phyloP scores from a whole-genome alignment of 2,113 vertebrate species.

The Dicerorhinus sumatrensis region DNA sequence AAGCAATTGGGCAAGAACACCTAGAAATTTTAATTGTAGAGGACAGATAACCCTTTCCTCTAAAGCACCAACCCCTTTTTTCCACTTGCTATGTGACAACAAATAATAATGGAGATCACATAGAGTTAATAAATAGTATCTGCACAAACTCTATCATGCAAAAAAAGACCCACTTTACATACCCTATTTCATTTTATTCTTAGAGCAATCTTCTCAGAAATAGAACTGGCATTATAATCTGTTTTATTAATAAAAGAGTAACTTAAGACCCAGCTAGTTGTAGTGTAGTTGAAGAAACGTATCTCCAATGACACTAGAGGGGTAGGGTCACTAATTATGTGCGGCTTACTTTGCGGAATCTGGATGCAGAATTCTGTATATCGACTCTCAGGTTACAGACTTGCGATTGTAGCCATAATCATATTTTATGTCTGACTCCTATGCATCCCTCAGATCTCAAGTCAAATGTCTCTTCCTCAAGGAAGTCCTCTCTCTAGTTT shows the following conservation, averaged over 20 bases:
- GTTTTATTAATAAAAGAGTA: background rate
- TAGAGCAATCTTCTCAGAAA: background rate
- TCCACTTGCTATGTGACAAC: background rate
- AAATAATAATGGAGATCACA: background rate
- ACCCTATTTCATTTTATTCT: background rate
- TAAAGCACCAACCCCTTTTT: background rate
- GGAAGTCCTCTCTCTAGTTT: background rate
- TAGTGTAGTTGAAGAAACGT: background rate
- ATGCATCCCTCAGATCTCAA: background rate
- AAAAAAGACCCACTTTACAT: background rate
- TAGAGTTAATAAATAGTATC: background rate
- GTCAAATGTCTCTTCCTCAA: background rate
- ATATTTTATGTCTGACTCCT: background rate
- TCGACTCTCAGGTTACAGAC: background rate
- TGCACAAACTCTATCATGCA: background rate
- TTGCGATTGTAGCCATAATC: background rate
- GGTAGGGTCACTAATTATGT: background rate
- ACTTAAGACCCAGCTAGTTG: background rate
- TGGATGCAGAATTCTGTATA: background rate
- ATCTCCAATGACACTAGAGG: background rate
- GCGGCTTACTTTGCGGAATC: background rate
- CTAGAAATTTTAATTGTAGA: background rate
- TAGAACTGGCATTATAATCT: background rate
- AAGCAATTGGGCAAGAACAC: background rate
- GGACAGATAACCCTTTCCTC: background rate